Evolutionary conservation across 2,888 invertebrate genomes (phyloP).

Genomic region (Ectemnius continuus): DNA sequence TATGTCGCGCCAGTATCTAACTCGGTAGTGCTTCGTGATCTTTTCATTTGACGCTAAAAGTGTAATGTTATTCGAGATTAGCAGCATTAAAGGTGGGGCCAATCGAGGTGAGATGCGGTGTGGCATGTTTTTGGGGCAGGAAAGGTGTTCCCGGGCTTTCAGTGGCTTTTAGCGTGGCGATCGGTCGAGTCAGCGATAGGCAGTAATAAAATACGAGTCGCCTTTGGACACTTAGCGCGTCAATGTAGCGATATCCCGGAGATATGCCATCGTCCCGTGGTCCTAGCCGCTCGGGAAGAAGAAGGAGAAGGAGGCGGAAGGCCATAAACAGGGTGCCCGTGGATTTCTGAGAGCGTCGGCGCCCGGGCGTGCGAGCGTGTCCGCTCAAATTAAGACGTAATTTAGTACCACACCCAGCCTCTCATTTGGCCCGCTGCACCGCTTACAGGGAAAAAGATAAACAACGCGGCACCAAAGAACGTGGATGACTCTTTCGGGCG

Average conservation of each 20-base stretch:
- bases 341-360: constrained; percentile 26
- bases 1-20: too few species aligned
- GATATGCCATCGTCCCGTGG: constrained; percentile 7
- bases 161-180: constrained; percentile 39
- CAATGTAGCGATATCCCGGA: constrained; percentile 46
- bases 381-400: constrained; percentile 60
- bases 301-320: constrained; percentile 9
- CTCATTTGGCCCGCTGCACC: constrained; percentile 55
- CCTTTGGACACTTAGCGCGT: constrained; percentile 50
- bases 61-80: too few species aligned
- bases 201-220: constrained; percentile 45
- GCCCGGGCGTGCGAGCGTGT: constrained; percentile 28
- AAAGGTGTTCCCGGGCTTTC: constrained; percentile 17
- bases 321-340: constrained; percentile 34
- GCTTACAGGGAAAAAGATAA: constrained; percentile 55
- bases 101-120: too few species aligned
- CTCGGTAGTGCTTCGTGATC: too few species aligned
- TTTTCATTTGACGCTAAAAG: too few species aligned
- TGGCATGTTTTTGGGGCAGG: not conserved
- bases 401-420: constrained; percentile 46
- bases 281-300: not conserved
- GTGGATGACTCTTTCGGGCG: constrained; percentile 60
- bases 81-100: too few species aligned
- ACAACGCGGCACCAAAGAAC: constrained; percentile 43
- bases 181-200: constrained; percentile 27